phyloP scores from a whole-genome alignment of 30 jellyfish, hydroid and myxozoan species.

The Sanderia malayensis region DNA sequence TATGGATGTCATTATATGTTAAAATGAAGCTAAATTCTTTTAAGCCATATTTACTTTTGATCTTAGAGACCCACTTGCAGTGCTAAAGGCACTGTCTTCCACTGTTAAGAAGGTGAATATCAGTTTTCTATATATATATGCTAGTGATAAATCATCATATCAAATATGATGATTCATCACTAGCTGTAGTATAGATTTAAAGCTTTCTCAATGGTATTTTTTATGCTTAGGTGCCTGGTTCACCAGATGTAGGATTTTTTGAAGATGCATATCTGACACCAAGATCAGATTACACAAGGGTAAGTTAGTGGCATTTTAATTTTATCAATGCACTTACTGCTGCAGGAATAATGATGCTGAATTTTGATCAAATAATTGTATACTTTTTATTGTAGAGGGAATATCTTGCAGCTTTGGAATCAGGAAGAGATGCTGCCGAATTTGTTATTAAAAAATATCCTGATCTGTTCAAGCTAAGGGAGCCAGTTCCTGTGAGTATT shows the following conservation, averaged over 20 bases:
- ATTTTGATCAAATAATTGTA: neutral
- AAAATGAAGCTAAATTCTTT: too few species aligned
- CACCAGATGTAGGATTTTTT: slow-evolving; percentile 61
- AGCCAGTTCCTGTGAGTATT: slow-evolving; percentile 88
- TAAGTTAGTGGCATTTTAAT: too few species aligned
- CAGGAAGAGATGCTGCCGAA: slow-evolving; percentile 90
- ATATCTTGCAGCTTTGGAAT: slow-evolving; percentile 71
- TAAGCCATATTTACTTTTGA: too few species aligned
- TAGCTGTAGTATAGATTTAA: too few species aligned
- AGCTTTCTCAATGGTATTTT: too few species aligned
- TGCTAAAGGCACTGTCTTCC: slow-evolving; percentile 80
- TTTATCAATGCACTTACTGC: too few species aligned
- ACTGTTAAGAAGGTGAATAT: slow-evolving; percentile 70
- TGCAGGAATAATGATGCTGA: neutral
- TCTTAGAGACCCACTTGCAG: slow-evolving; percentile 69
- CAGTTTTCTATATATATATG: too few species aligned
- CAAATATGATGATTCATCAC: too few species aligned
- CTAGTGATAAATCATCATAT: too few species aligned
- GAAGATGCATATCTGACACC: slow-evolving; percentile 75
- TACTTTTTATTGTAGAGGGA: slow-evolving; percentile 55
- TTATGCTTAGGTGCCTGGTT: too few species aligned
- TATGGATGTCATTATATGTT: too few species aligned
- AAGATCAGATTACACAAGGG: slow-evolving; percentile 68
- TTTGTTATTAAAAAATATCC: slow-evolving; percentile 79
- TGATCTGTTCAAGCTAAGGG: slow-evolving; percentile 68